Base-by-base conservation (phyloP, 2,113 vertebrate species). In the Phyllopteryx taeniolatus region DNA sequence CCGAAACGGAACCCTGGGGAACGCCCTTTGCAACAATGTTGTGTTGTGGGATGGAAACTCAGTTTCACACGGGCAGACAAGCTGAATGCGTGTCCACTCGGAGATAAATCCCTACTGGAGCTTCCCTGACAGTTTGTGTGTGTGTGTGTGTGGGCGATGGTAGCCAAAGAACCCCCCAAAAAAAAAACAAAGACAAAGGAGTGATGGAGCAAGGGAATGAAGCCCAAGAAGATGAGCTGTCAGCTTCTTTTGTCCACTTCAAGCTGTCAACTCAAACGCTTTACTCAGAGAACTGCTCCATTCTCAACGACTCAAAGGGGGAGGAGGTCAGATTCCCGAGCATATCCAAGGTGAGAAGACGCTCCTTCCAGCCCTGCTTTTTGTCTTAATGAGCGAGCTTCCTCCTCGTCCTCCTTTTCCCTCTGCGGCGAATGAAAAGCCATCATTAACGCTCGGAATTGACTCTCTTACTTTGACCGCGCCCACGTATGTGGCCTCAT, bases 171-270 rank as follows among this genome's bases (percentile, higher is more conserved):
- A 5, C 56, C 56, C 56, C n/a, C 27, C 13, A 35, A 10, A 66
- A 8, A 67, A 54, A 71, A 62, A 66, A 72, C 8, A 20, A 74
- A 82, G 65, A 66, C 53, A 85, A 85, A 89, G 66, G 78, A 64
- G 78, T 82, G 85, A 89, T 83, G 83, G 87, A 80, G 80, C 68
- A 72, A 82, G 76, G 70, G 79, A 42, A 60, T 71, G 74, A 73
- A 73, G 64, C 44, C 64, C 43, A 13, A 31, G 64, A 66, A 69
- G 67, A 69, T 39, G n/a, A 81, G 65, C 81, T 87, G 90, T 88
- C 88, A 84, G 71, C 56, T 81, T 74, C 84, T 87, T 86, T 79
- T 77, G 87, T 85, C 87, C 83, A 60, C 83, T 79, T 82, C 86
- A 74, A 85, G 72, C 84, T 87, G 87, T 86, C 83, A 59, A 81